Base-by-base conservation (phyloP, 2,888 invertebrate species). In the Drosophila meridionalis region DNA sequence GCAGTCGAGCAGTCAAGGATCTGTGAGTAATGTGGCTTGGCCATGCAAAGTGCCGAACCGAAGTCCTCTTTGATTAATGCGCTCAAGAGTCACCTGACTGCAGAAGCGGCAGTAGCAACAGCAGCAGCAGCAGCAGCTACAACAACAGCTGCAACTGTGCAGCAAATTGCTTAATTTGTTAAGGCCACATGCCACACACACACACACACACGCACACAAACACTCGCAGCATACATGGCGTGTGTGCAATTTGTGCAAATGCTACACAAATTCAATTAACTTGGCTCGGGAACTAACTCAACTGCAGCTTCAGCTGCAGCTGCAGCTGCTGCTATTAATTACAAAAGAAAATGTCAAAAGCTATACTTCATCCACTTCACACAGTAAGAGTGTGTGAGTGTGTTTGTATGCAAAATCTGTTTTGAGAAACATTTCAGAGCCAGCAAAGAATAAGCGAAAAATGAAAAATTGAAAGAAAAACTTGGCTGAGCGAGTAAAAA, bases 121-220 rank as follows among this genome's bases (percentile, higher is more conserved):
- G 53, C 53, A 47, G 76, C 62, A 68, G 72, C 61, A 48, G 53
- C 67, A 68, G 73, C 66, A 45, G 30, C 59, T 68, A 38, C 62
- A 50, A 14, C 32, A 56, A 36, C 61, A 43, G 50, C 65, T 61
- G 76, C 68, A 65, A 75, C 56, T 80, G 80, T 43, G 53, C 69
- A 68, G 76, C 65, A 83, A 83, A 77, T 87, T 80, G 87, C 81
- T 84, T 82, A 83, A 87, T 84, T 87, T 87, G 82, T 80, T 78
- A 78, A 76, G 70, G 70, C 69, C 53, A 60, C 28, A 68, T 30
- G 70, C 72, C 45, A 56, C 26, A 68, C 36, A 40, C 55, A 61
- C 48, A 55, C 61, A 70, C 42, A 55, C 48, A n/a, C 36, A 48
- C 28, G 47, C 61, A 61, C 34, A 55, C 40, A 9, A 53, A 36